Percentiles rank a stretch among this genome's conserved stretches.
phyloP scores from a whole-genome alignment of 2,888 invertebrate species.

The Aproaerema taeniolella region DNA sequence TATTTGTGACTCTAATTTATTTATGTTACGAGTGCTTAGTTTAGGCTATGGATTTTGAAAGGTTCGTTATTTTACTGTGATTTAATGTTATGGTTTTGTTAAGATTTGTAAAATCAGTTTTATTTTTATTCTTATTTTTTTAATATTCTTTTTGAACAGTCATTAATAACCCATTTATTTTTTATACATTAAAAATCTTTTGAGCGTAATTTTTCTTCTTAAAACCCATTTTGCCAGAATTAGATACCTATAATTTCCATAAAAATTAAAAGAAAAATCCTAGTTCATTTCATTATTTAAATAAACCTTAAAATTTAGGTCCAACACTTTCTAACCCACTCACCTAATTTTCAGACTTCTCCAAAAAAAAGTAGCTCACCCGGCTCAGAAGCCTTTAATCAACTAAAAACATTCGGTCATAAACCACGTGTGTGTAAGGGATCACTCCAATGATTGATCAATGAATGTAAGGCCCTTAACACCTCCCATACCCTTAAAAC shows the following conservation, averaged over 20 bases:
- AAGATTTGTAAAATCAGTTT: not conserved
- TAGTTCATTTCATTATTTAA: no score
- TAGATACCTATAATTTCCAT: no score
- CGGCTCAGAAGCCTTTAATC: slow-evolving; percentile 32
- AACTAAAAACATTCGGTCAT: slow-evolving; percentile 33
- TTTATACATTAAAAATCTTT: no score
- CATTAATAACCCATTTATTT: no score
- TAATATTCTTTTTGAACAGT: no score
- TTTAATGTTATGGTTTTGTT: no score
- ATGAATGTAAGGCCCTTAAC: slow-evolving; percentile 9
- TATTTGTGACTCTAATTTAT: slow-evolving; percentile 5
- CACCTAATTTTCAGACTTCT: not conserved
- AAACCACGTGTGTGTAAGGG: slow-evolving; percentile 19
- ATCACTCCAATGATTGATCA: slow-evolving; percentile 44
- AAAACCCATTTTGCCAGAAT: no score
- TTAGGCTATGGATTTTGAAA: slow-evolving; percentile 4
- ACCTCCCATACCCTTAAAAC: slow-evolving; percentile 29
- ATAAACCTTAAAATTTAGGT: no score
- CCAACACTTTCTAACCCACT: not conserved
- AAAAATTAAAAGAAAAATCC: no score
- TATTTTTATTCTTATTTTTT: no score
- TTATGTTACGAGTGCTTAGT: not conserved
- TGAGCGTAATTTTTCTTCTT: no score
- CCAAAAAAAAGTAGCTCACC: not conserved
- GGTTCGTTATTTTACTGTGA: slow-evolving; percentile 8